Evolutionary conservation across 2,113 vertebrate genomes (phyloP).

Genomic region (Piprites chloris): DNA sequence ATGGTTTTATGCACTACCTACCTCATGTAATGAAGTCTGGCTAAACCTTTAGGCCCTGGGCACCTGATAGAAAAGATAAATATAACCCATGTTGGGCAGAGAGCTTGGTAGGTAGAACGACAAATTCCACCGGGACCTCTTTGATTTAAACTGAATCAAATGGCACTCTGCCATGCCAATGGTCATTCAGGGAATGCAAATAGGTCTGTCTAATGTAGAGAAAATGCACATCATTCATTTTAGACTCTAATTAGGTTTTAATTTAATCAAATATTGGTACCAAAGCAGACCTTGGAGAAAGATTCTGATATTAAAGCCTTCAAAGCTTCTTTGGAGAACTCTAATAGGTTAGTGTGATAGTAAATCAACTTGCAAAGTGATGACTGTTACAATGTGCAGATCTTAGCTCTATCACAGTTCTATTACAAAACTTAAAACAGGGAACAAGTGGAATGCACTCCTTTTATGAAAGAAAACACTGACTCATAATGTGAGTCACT

Average conservation of each 20-base stretch:
- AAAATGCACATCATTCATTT: constrained; percentile 53
- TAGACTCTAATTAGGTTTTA: constrained; percentile 62
- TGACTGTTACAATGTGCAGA: neutral
- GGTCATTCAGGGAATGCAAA: constrained; percentile 51
- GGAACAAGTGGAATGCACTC: neutral
- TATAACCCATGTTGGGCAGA: neutral
- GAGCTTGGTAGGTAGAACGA: neutral
- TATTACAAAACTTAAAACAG: neutral
- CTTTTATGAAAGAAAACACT: neutral
- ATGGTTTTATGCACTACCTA: constrained; percentile 3
- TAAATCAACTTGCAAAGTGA: constrained; percentile 35
- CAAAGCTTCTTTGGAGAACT: constrained; percentile 4
- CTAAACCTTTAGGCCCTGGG: constrained; percentile 27
- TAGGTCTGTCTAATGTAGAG: constrained; percentile 5
- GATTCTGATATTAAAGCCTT: constrained; percentile 47
- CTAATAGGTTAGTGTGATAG: constrained; percentile 21
- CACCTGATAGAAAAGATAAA: constrained; percentile 22
- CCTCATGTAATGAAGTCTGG: constrained; percentile 42
- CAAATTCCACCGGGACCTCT: neutral
- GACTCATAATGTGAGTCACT: neutral
- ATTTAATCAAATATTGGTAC: constrained; percentile 60
- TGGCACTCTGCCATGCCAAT: constrained; percentile 27
- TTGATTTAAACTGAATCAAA: constrained; percentile 8
- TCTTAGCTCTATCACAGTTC: neutral
- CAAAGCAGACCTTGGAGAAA: constrained; percentile 53